These are phyloP conservation scores for Spea hammondii DNA, from an alignment of 2,797 vertebrate genomes.

Conservation along the genomic window DNA sequence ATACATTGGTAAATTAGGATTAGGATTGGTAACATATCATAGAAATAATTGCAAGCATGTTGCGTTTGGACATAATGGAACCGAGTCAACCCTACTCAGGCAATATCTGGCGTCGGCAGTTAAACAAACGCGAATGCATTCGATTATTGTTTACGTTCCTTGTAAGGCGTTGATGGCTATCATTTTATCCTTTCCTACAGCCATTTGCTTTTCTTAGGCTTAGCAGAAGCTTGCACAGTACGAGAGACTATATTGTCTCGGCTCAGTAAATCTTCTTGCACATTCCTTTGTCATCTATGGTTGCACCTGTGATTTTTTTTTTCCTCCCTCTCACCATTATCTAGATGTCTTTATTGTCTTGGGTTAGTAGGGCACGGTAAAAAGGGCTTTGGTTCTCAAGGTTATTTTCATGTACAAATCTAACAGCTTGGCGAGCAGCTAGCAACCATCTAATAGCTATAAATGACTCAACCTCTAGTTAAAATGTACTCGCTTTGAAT, in stretches of 20 bases:
- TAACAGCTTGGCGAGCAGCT: too few relatives aligned
- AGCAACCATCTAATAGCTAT: constrained; percentile 55
- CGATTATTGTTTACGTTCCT: background rate
- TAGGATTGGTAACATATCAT: too few relatives aligned
- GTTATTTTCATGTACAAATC: too few relatives aligned
- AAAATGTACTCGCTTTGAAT: constrained; percentile 61
- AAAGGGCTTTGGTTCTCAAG: too few relatives aligned
- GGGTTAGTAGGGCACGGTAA: too few relatives aligned
- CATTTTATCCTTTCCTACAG: constrained; percentile 64
- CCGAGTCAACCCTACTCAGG: too few relatives aligned
- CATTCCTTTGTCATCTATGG: background rate
- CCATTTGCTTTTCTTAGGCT: constrained; percentile 53
- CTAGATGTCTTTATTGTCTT: too few relatives aligned
- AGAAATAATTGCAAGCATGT: too few relatives aligned
- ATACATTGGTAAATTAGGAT: too few relatives aligned
- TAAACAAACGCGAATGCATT: background rate
- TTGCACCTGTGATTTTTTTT: too few relatives aligned
- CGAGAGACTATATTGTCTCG: background rate
- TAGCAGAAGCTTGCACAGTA: background rate
- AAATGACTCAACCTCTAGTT: constrained; percentile 56
- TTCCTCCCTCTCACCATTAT: too few relatives aligned
- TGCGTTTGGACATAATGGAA: too few relatives aligned
- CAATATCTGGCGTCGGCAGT: background rate
- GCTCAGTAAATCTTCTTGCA: background rate
- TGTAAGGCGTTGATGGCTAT: constrained; percentile 55